Evolutionary conservation across 2,888 invertebrate genomes (phyloP).

Genomic region (Cepaea hortensis): DNA sequence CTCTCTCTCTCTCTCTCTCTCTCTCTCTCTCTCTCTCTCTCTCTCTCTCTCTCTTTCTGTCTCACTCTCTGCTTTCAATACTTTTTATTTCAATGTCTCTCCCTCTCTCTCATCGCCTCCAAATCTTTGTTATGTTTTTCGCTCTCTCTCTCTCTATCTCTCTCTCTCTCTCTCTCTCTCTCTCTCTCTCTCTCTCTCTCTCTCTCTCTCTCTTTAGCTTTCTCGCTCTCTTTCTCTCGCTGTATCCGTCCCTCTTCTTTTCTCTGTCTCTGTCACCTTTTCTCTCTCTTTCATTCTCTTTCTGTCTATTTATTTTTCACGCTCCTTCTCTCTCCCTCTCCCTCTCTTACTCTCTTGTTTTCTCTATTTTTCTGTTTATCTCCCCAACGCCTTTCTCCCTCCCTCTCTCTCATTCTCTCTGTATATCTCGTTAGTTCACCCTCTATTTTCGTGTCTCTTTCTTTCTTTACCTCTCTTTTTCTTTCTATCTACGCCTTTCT

Average conservation of each 20-base stretch:
- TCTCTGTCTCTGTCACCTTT: too few relatives aligned
- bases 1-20: not conserved
- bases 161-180: not conserved
- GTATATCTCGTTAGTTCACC: not conserved
- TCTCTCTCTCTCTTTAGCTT: not conserved
- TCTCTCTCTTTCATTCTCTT: too few relatives aligned
- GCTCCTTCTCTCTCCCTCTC: not conserved
- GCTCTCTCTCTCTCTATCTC: not conserved
- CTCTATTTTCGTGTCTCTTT: not conserved
- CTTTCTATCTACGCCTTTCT: not conserved
- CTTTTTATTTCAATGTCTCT: not conserved
- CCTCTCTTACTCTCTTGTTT: not conserved
- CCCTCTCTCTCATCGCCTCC: not conserved
- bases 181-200: not conserved
- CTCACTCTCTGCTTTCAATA: not conserved
- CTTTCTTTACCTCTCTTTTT: not conserved
- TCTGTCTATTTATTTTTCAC: too few relatives aligned
- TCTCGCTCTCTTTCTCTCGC: not conserved
- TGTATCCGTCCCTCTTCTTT: too few relatives aligned
- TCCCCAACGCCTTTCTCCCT: not conserved
- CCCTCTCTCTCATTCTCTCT: not conserved
- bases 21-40: not conserved
- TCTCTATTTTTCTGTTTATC: not conserved
- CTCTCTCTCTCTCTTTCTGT: not conserved
- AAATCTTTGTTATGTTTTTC: constrained; percentile 2